These are phyloP conservation scores for Thumatha senex DNA, from an alignment of 2,888 invertebrate species.

Conservation along the genomic window DNA sequence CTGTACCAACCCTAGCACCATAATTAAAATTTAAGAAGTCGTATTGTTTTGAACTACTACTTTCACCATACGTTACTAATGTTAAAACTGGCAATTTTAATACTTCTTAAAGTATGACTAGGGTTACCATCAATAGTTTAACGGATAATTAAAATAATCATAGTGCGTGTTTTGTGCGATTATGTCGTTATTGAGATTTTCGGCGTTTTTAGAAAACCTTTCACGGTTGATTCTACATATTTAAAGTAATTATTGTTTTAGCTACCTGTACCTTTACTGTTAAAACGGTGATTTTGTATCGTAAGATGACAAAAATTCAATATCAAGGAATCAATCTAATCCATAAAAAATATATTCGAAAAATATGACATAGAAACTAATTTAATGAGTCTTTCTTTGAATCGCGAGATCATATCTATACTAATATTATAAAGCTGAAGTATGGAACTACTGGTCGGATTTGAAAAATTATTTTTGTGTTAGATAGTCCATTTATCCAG, in stretches of 20 bases:
- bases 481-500: too few species aligned
- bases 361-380: too few species aligned
- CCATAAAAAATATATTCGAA: too few species aligned
- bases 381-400: too few species aligned
- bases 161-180: constrained; percentile 37
- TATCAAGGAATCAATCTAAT: too few species aligned
- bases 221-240: constrained; percentile 15
- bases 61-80: constrained; percentile 44
- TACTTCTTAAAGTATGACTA: constrained; percentile 21
- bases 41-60: constrained; percentile 43
- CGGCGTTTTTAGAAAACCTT: constrained; percentile 9
- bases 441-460: too few species aligned
- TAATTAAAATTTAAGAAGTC: constrained; percentile 14
- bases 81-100: constrained; percentile 34
- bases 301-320: too few species aligned
- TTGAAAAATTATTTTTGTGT: too few species aligned
- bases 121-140: constrained; percentile 30
- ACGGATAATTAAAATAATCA: constrained; percentile 44
- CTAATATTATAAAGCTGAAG: too few species aligned
- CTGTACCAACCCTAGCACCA: constrained; percentile 22
- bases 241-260: constrained; percentile 17
- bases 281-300: constrained; percentile 1
- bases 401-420: too few species aligned
- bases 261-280: constrained; percentile 21
- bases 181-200: constrained; percentile 26